A percentile compares a stretch with the other conserved stretches of the same genome.
These are phyloP conservation scores for Bungarus multicinctus DNA, from an alignment of 2,113 vertebrate genomes.

Conservation along the genomic window DNA sequence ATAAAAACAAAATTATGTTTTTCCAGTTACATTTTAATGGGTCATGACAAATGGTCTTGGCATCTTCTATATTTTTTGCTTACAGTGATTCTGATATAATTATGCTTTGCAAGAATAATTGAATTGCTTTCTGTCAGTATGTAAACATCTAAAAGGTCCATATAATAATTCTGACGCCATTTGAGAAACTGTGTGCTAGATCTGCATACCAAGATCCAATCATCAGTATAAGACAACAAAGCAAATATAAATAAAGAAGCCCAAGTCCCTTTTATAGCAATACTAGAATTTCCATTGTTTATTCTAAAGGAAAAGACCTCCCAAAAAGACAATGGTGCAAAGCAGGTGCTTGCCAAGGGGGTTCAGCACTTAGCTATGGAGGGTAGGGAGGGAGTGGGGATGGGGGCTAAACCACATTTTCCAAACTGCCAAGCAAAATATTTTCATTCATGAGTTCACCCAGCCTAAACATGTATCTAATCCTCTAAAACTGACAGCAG, in stretches of 20 bases:
- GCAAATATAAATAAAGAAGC: conserved; percentile 47
- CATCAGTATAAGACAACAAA: conserved; percentile 54
- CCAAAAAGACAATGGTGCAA: conserved; percentile 63
- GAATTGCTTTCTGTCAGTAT: conserved; percentile 46
- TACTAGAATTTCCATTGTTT: conserved; percentile 69
- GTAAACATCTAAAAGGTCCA: conserved; percentile 57
- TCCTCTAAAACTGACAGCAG: conserved; percentile 79
- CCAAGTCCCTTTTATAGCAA: conserved; percentile 44
- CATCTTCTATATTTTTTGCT: conserved; percentile 43
- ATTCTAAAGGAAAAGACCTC: conserved; percentile 59
- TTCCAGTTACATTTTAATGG: not conserved
- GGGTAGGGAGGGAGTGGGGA: conserved; percentile 16
- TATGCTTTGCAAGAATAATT: conserved; percentile 20
- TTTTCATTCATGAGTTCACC: conserved; percentile 83
- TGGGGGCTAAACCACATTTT: conserved; percentile 54
- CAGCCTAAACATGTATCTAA: conserved; percentile 82
- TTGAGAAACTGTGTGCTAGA: conserved; percentile 53
- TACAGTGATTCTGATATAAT: conserved; percentile 45
- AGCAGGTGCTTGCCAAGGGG: conserved; percentile 60
- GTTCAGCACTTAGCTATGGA: conserved; percentile 40
- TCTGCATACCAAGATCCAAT: conserved; percentile 38
- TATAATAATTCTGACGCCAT: conserved; percentile 59
- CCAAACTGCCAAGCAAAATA: conserved; percentile 79
- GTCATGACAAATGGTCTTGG: not conserved
- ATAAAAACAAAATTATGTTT: not conserved